These are phyloP conservation scores for Pyrocephalus nanus DNA, from an alignment of 2,797 vertebrate species.

Conservation along the genomic window DNA sequence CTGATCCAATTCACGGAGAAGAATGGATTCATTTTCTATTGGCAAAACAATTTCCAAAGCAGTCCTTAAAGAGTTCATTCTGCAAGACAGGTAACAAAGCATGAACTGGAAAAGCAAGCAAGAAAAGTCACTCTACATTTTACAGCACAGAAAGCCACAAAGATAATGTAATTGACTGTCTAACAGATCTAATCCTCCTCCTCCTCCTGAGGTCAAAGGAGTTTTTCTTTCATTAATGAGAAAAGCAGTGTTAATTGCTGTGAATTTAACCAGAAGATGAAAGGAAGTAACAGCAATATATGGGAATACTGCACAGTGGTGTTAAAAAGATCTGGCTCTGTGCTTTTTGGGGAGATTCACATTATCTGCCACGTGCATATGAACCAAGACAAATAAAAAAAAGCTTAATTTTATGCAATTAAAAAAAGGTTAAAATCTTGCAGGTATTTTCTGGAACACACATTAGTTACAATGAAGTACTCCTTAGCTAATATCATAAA, in stretches of 20 bases:
- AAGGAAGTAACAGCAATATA: background rate
- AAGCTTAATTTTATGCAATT: background rate
- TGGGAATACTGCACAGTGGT: background rate
- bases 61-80: conserved; percentile 80
- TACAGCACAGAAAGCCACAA: background rate
- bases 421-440: background rate
- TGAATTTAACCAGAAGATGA: background rate
- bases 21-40: conserved; percentile 80
- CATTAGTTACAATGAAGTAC: background rate
- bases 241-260: background rate
- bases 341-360: background rate
- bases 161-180: background rate
- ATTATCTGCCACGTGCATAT: background rate
- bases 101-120: background rate
- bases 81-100: conserved; percentile 59
- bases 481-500: background rate
- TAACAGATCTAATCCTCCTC: background rate
- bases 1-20: conserved; percentile 78
- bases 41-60: conserved; percentile 84
- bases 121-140: background rate
- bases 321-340: background rate
- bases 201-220: background rate
- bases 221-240: background rate
- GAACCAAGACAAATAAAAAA: background rate
- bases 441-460: background rate